Evolutionary conservation across 1,140 invertebrate genomes (phyloP), one percentile per base, ranked within the genome.

Genomic region (Lasioglossum albipes): DNA sequence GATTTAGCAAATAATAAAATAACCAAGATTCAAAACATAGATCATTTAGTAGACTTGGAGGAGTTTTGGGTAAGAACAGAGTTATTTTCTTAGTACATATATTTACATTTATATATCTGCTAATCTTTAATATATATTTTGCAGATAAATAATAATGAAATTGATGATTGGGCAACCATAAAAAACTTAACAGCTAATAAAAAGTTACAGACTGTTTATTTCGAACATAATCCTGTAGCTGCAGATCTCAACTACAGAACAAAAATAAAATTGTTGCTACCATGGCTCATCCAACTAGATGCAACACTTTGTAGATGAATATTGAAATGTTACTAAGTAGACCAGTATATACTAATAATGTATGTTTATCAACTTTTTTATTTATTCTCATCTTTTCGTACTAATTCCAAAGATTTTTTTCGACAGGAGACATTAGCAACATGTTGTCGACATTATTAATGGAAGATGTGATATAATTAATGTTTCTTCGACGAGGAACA

Each of bases 1-100:
- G 98, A 99, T 94, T 90, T 99, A 82, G 97, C 98, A 1, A 95
- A 96, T 69, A 99, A 99, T 93, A 95, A 96, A 91, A 97, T 99
- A 20, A 96, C 95, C 72, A 94, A 93, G 9, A 96, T 99, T 78
- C 95, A 97, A 86, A 98, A 98, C 93, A 91, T 99, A 16, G 90
- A 94, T 20, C 96, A 97, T 91, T 94, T 99, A 82, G 89, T 85
- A 9, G 92, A 96, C 49, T 93, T 99, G 59, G 96, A 98, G 91
- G 98, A 99, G 92, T 96, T 99, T 90, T 99, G 99, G 99, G 97
- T 98, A 95, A 94, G 93, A 93, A 81, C 69, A 13, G 16, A 59
- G 13, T 49, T 41, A 7, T 57, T 16, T 52, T 61, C 7, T 68
- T 77, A 42, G 41, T 36, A 27, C 31, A 54, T 18, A 2, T 45